A percentile compares a stretch with the other conserved stretches of the same genome.
phyloP scores from a whole-genome alignment of 2,888 invertebrate genomes.

The Volucella inflata region DNA sequence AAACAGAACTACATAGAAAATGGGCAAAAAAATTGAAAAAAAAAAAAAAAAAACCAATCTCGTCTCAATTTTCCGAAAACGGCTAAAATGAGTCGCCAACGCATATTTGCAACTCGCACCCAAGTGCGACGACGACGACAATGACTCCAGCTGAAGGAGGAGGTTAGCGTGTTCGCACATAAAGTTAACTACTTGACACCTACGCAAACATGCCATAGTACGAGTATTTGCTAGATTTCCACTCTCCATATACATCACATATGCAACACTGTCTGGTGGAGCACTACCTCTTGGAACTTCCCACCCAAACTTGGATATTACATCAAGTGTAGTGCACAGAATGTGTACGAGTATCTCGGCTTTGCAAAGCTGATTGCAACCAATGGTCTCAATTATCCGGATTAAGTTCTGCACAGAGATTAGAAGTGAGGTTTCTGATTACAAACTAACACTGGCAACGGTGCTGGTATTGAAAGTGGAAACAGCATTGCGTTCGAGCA shows the following conservation, averaged over 20 bases:
- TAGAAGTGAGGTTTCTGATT: constrained; percentile 37
- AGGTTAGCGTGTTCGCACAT: constrained; percentile 67
- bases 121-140: constrained; percentile 25
- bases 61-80: constrained; percentile 68
- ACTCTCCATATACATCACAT: constrained; percentile 54
- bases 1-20: too few species aligned
- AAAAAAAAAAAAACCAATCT: constrained; percentile 46
- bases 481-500: too few species aligned
- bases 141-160: constrained; percentile 21
- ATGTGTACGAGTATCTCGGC: constrained; percentile 7
- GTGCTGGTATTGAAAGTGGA: too few species aligned
- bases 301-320: constrained; percentile 48
- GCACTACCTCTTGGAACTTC: constrained; percentile 22
- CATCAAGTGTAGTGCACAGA: constrained; percentile 62
- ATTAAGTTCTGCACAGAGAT: constrained; percentile 66
- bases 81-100: constrained; percentile 73
- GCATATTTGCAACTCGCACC: constrained; percentile 45
- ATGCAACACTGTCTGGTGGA: constrained; percentile 47
- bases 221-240: constrained; percentile 26
- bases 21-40: constrained; percentile 9
- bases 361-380: constrained; percentile 39
- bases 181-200: constrained; percentile 70
- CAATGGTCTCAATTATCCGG: constrained; percentile 65
- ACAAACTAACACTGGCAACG: constrained; percentile 6
- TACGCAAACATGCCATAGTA: constrained; percentile 41